Base-by-base conservation (phyloP, 2,888 invertebrate genomes). In the Eristalis intricaria region DNA sequence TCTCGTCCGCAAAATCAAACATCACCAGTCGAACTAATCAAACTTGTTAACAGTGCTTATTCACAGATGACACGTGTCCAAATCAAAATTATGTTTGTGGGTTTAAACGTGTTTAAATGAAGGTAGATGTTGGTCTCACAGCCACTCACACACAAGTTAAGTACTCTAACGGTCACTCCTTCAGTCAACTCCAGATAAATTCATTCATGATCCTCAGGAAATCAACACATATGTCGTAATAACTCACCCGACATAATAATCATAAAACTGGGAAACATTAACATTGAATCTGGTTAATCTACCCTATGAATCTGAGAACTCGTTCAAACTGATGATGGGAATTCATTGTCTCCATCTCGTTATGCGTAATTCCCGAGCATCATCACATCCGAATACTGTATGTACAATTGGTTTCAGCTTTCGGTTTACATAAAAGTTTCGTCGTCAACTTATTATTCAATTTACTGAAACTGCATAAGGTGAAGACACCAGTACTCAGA, bases 361-460 rank as follows among this genome's bases (percentile, higher is more conserved):
- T 64, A 4, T 50, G 50, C 23, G 63, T 70, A 64, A 73, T 64
- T 68, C 73, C 73, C 58, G 69, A 68, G 73, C 78, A 68, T 78
- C 71, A 83, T 83, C 71, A 61, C 83, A 73, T 63, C 50, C 74
- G 64, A 70, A 74, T 61, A 73, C 35, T 64, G 32, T 19, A 19
- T 35, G 35, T 83, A 83, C 83, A 75, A 83, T 86, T 86, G 82
- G 83, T 78, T 78, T 73, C 26, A 43, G 71, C 77, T 78, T 83
- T 83, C 66, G 77, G 68, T 56, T 83, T 63, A 75, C 75, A 78
- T 43, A 83, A 79, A 86, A 86, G 78, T 86, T 86, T 75, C 78
- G 74, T 78, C 74, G 78, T 83, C 83, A 86, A 86, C 86, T 83
- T 83, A 86, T 86, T 83, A 83, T 86, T 86, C 74, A 86, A 71